phyloP scores from a whole-genome alignment of 1,140 invertebrate genomes.

The Phenacoccus solenopsis region DNA sequence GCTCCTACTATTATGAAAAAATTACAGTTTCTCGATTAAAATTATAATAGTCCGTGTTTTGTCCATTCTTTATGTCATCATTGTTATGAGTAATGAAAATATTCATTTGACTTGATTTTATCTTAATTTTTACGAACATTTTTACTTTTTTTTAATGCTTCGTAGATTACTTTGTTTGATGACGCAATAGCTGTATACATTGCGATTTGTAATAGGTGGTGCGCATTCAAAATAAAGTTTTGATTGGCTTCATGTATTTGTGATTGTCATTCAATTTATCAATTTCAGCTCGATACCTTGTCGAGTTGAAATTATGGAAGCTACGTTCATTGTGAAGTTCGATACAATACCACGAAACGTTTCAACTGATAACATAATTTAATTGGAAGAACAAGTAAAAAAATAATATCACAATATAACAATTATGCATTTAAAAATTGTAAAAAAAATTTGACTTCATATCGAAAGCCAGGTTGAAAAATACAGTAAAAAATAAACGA shows the following conservation, averaged over 20 bases:
- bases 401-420: neutral
- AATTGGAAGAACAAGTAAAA: neutral
- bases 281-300: no score
- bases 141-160: neutral
- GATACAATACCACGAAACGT: no score
- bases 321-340: no score
- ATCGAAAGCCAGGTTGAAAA: no score
- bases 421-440: neutral
- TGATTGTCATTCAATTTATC: no score
- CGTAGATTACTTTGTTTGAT: neutral
- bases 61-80: no score
- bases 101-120: neutral
- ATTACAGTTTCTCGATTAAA: no score
- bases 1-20: no score
- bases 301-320: no score
- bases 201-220: neutral
- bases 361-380: neutral
- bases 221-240: neutral
- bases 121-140: neutral
- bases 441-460: neutral
- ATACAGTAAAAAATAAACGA: no score
- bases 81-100: neutral
- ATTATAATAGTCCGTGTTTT: no score
- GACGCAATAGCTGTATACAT: neutral
- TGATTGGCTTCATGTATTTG: neutral